Conservation (phyloP, 2,797 vertebrate species). For the Bradypodion pumilum region DNA sequence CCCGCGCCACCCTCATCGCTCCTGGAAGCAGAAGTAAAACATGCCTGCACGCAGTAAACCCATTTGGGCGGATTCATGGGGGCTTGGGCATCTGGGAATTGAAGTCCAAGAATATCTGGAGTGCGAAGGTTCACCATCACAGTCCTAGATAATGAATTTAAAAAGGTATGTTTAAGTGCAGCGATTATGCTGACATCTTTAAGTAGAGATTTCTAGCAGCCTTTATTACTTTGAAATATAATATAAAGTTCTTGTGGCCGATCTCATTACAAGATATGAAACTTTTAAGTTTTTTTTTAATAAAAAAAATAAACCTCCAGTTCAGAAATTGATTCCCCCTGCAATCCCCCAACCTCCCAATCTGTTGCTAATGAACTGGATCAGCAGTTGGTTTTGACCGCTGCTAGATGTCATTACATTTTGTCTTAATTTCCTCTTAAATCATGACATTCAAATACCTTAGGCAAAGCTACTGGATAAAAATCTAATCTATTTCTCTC, state of each 20-base stretch:
- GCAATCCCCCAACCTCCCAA: constrained; percentile 39
- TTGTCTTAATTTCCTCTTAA: constrained; percentile 32
- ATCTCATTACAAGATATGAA: constrained; percentile 34
- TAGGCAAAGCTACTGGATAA: constrained; percentile 44
- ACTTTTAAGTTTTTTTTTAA: constrained; percentile 42
- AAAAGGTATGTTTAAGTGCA: constrained; percentile 24
- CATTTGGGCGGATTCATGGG: too few species aligned
- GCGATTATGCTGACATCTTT: constrained; percentile 16
- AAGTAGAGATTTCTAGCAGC: neutral
- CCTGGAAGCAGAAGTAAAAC: too few species aligned
- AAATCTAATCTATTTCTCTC: constrained; percentile 37
- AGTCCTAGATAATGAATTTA: too few species aligned
- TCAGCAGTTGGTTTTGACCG: constrained; percentile 12
- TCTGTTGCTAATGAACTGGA: constrained; percentile 4
- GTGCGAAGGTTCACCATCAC: too few species aligned
- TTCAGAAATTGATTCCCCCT: constrained; percentile 12
- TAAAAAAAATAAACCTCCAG: too few species aligned
- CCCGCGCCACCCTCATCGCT: too few species aligned
- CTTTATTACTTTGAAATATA: neutral
- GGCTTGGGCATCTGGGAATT: too few species aligned
- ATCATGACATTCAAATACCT: constrained; percentile 30
- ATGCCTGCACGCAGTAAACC: too few species aligned
- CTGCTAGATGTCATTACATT: constrained; percentile 39
- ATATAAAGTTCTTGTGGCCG: constrained; percentile 22
- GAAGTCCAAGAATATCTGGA: too few species aligned